Evolutionary conservation across 1,140 invertebrate species (phyloP).

Genomic region (Ephestia elutella): DNA sequence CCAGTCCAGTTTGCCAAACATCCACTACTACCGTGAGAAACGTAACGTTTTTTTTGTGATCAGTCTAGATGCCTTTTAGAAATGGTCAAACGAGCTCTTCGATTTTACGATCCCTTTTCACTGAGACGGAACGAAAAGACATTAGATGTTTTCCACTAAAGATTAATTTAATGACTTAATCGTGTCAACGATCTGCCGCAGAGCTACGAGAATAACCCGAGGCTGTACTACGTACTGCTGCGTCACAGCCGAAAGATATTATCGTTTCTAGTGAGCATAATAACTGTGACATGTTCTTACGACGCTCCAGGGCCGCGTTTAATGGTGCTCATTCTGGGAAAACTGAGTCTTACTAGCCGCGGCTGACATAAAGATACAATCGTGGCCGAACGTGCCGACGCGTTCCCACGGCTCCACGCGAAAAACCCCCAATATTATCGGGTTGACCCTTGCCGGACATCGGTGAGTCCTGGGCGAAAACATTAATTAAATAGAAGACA

Average conservation of each 20-base stretch:
- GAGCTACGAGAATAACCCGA: constrained; percentile 33
- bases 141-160: constrained; percentile 14
- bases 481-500: constrained; percentile 62
- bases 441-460: constrained; percentile 41
- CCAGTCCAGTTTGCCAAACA: constrained; percentile 35
- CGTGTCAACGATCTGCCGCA: constrained; percentile 42
- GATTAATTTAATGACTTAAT: constrained; percentile 48
- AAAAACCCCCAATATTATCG: constrained; percentile 35
- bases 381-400: constrained; percentile 32
- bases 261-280: constrained; percentile 63
- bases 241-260: constrained; percentile 61
- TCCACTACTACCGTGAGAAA: constrained; percentile 44
- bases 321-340: constrained; percentile 65
- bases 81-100: not conserved
- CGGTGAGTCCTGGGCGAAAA: constrained; percentile 52
- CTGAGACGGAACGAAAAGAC: constrained; percentile 1
- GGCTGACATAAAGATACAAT: constrained; percentile 62
- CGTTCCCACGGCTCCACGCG: constrained; percentile 59
- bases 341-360: constrained; percentile 49
- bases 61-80: not conserved
- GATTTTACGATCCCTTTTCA: not conserved
- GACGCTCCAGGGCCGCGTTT: constrained; percentile 50
- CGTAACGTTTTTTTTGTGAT: constrained; percentile 15
- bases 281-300: constrained; percentile 69
- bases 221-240: constrained; percentile 35